Evolutionary conservation across 1,140 invertebrate genomes (phyloP).

Genomic region (Tribolium madens): DNA sequence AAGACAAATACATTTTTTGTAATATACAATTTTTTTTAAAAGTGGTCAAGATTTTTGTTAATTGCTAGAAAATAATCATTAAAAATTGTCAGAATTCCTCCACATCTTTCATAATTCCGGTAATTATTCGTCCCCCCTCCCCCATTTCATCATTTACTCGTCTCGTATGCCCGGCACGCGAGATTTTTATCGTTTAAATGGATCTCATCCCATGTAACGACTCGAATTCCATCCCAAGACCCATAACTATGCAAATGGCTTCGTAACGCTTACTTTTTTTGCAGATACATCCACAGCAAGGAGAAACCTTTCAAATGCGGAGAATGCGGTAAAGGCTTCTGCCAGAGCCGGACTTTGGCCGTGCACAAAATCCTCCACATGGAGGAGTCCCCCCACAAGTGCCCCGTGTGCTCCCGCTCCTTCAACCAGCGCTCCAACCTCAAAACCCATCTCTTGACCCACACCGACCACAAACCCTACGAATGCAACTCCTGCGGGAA

Average conservation of each 20-base stretch:
- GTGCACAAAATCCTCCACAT: constrained; percentile 94
- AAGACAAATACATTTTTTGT: too few species aligned
- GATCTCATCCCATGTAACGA: constrained; percentile 35
- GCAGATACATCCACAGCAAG: constrained; percentile 96
- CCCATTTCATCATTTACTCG: background rate
- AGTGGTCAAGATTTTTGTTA: too few species aligned
- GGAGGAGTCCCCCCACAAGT: constrained; percentile 93
- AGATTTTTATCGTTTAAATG: constrained; percentile 43
- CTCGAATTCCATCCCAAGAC: constrained; percentile 21
- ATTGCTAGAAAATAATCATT: too few species aligned
- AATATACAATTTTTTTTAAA: too few species aligned
- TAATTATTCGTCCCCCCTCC: background rate
- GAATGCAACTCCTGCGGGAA: constrained; percentile 92
- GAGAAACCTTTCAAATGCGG: constrained; percentile 97
- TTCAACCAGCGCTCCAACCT: constrained; percentile 94
- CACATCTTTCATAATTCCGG: background rate
- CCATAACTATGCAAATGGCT: constrained; percentile 41
- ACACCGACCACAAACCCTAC: constrained; percentile 95
- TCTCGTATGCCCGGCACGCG: constrained; percentile 33
- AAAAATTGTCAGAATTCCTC: background rate
- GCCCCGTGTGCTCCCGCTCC: constrained; percentile 87
- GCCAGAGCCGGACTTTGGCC: constrained; percentile 92
- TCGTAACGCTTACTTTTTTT: constrained; percentile 61
- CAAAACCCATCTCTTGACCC: constrained; percentile 94
- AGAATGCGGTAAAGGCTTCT: constrained; percentile 97